Evolutionary conservation across 2,113 vertebrate species (phyloP), one percentile per base, ranked within the genome.

Genomic region (Pseudorectes ferrugineus): DNA sequence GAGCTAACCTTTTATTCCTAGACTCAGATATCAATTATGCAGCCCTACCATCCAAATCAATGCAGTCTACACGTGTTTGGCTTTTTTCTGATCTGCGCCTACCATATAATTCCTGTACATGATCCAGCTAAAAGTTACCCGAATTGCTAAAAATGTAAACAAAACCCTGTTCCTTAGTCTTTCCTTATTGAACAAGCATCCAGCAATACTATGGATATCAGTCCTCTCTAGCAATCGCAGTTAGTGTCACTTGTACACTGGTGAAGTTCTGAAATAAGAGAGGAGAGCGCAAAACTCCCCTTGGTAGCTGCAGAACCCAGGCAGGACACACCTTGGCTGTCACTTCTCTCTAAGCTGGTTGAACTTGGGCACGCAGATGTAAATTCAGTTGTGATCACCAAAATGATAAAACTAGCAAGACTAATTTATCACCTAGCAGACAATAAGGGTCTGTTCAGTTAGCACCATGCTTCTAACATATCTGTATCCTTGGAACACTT

Each of bases 61-160:
- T 9, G 51, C 43, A 68, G 28, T 7, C 12, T 46, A 63, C 9
- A 25, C 0, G 0, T 6, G 25, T 16, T 54, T 42, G 14, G 7
- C 10, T 46, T 71, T 43, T 40, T 46, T 36, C 62, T 54, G 18
- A 82, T 36, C 45, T 89, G 65, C 31, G 61, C 8, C 45, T 54
- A 70, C 15, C 6, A 8, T 10, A 14, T 18, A 24, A 57, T 77
- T 89, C 67, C 62, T 22, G 52, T 51, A 62, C 12, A 3, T 26
- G 12, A 84, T 65, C 46, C 59, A 89, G 45, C 9, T 62, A 3
- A 35, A 48, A 63, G 19, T 51, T 85, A 89, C 45, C n/a, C 4
- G 14, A 72, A 59, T 78, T 45, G 51, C 38, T 46, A 55, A 70
- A 78, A 66, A 25, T 33, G 21, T 73, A 85, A 79, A 73, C 35